Evolutionary conservation across 2,888 invertebrate species (phyloP).

Genomic region (Lobophora halterata): DNA sequence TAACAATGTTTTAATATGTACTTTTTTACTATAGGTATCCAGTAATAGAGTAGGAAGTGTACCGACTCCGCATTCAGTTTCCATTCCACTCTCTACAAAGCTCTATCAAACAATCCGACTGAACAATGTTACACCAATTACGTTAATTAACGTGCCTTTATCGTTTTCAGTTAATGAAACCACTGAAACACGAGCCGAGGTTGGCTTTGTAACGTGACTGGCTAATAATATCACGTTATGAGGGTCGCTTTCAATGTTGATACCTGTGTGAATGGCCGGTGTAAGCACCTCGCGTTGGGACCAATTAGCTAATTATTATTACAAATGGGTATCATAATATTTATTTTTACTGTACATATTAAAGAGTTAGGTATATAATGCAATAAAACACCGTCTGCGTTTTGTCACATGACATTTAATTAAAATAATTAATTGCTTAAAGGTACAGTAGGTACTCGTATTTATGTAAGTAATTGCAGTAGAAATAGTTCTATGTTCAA

Average conservation of each 20-base stretch:
- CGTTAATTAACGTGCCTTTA: slow-evolving; percentile 22
- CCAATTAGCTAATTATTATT: slow-evolving; percentile 4
- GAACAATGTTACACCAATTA: slow-evolving; percentile 23
- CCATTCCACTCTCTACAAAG: no score
- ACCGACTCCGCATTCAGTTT: no score
- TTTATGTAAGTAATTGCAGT: no score
- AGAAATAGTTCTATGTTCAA: no score
- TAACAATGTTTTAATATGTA: no score
- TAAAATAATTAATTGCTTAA: no score
- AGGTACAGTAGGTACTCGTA: no score
- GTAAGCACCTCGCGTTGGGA: slow-evolving; percentile 1
- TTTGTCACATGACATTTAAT: slow-evolving; percentile 11
- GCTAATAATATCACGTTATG: slow-evolving; percentile 15
- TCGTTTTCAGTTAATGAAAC: slow-evolving; percentile 23
- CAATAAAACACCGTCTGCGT: slow-evolving; percentile 11
- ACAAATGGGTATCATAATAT: background rate
- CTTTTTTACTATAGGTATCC: no score
- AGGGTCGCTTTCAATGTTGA: slow-evolving; percentile 13
- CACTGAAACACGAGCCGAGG: slow-evolving; percentile 20
- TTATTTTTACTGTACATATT: background rate
- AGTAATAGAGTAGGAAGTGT: no score
- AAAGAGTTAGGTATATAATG: background rate
- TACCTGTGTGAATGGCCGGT: slow-evolving; percentile 11
- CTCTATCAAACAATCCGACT: slow-evolving; percentile 14
- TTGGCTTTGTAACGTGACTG: slow-evolving; percentile 17